A percentile compares a stretch with the other conserved stretches of the same genome.
Conservation (phyloP, 1,140 invertebrate genomes). For the Drosophila biarmipes region DNA sequence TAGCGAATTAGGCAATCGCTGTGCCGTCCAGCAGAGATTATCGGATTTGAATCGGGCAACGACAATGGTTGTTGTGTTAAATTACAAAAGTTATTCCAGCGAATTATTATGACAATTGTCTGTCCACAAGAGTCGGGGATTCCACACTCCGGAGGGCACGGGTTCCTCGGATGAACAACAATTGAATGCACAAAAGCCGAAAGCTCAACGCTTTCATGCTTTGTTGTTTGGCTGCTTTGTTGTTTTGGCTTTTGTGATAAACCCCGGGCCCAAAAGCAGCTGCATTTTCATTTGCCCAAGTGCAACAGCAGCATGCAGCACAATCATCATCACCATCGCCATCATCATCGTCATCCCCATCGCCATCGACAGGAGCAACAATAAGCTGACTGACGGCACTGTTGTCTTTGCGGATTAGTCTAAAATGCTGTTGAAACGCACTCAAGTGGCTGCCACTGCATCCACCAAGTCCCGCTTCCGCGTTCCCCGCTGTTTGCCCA, state of each 20-base stretch:
- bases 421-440: constrained; percentile 67
- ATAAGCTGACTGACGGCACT: constrained; percentile 20
- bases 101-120: constrained; percentile 77
- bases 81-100: constrained; percentile 65
- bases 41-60: constrained; percentile 4
- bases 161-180: constrained; percentile 27
- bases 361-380: constrained; percentile 23
- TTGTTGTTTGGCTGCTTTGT: constrained; percentile 29
- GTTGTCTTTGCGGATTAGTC: constrained; percentile 76
- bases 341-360: constrained; percentile 9
- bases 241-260: constrained; percentile 59
- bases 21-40: constrained; percentile 15
- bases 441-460: constrained; percentile 66
- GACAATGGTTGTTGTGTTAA: constrained; percentile 16
- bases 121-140: constrained; percentile 4
- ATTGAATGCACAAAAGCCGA: constrained; percentile 44
- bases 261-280: constrained; percentile 29
- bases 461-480: constrained; percentile 25
- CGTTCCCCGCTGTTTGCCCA: constrained; percentile 6
- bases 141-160: neutral
- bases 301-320: constrained; percentile 20
- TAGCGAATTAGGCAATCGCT: neutral
- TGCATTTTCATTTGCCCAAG: constrained; percentile 54
- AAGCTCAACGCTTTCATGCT: constrained; percentile 24
- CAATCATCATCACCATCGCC: constrained; percentile 4